These are phyloP conservation scores for Colletes latitarsis DNA, from an alignment of 1,140 invertebrate species.

Conservation along the genomic window DNA sequence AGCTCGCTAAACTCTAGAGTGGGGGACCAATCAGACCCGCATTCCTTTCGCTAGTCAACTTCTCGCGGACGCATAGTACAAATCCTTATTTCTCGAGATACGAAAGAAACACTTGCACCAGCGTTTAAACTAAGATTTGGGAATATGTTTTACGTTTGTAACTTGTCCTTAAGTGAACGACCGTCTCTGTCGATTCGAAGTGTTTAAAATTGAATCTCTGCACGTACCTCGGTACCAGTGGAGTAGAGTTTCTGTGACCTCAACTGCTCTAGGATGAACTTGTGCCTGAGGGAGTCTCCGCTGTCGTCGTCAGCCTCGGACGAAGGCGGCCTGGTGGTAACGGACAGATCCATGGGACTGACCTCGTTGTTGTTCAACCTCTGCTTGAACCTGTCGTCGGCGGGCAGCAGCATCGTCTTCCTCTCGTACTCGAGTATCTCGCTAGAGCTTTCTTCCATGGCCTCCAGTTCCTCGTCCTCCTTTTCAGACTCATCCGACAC, in stretches of 20 bases:
- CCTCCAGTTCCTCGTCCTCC: constrained; percentile 72
- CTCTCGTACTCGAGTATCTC: constrained; percentile 76
- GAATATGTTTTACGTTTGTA: no score
- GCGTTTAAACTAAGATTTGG: no score
- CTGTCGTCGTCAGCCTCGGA: constrained; percentile 77
- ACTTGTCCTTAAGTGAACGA: no score
- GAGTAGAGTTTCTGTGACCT: constrained; percentile 78
- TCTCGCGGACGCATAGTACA: no score
- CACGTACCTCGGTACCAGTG: constrained; percentile 74
- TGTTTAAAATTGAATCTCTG: background rate
- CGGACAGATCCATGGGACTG: constrained; percentile 79
- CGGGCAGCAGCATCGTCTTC: constrained; percentile 72
- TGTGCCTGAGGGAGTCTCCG: constrained; percentile 77
- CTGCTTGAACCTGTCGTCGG: constrained; percentile 74
- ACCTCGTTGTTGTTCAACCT: constrained; percentile 79
- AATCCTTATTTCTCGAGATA: no score
- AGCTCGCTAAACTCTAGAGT: no score
- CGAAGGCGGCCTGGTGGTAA: constrained; percentile 76
- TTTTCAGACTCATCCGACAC: constrained; percentile 78
- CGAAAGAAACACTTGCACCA: no score
- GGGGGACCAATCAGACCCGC: no score
- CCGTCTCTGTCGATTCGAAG: no score
- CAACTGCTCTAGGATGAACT: constrained; percentile 78
- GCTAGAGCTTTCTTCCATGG: constrained; percentile 69
- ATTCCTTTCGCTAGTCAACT: no score